Base-by-base conservation (phyloP, 2,113 vertebrate genomes). In the Microcebus lehilahytsara region DNA sequence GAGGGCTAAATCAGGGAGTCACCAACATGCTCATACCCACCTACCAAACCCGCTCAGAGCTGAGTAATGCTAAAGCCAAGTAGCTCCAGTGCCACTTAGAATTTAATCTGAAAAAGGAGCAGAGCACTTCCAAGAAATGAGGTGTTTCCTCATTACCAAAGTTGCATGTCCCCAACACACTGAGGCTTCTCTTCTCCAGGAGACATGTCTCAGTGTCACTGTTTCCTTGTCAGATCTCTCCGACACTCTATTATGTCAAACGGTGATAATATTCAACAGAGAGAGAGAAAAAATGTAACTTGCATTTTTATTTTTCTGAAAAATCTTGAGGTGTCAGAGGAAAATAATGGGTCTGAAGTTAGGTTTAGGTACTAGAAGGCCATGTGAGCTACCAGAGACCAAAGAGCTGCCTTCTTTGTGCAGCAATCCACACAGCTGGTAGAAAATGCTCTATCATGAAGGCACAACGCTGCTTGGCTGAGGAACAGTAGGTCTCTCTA, bases 241-340 rank as follows among this genome's bases (percentile, higher is more conserved):
- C 37, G 27, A 86, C 69, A 74, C 42, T 71, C 94, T 60, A 51
- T 42, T 67, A 6, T 49, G 74, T 89, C 64, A 92, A 77, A 94
- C 51, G n/a, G 32, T 34, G 42, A 60, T n/a, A 46, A 62, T 74
- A 53, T 77, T 88, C 46, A 51, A 62, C 16, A n/a, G 49, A 84
- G 30, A 49, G 30, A 22, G 12, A 9, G 23, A 37, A 74, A 83
- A 60, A 53, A 72, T 13, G 9, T 25, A 88, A 89, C 42, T 34
- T 92, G 69, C 20, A 42, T 64, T 93, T 90, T 10, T 88, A 13
- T 49, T 94, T 90, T 90, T 51, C 87, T 80, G n/a, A 89, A 78
- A 96, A 91, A 23, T 74, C 71, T 25, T 69, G 19, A 75, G 71
- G 20, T 79, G n/a, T 77, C 30, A 78, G 17, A 56, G 56, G 49